These are phyloP conservation scores for Gasterosteus nipponicus DNA, from an alignment of 2,113 vertebrate genomes.

Conservation along the genomic window DNA sequence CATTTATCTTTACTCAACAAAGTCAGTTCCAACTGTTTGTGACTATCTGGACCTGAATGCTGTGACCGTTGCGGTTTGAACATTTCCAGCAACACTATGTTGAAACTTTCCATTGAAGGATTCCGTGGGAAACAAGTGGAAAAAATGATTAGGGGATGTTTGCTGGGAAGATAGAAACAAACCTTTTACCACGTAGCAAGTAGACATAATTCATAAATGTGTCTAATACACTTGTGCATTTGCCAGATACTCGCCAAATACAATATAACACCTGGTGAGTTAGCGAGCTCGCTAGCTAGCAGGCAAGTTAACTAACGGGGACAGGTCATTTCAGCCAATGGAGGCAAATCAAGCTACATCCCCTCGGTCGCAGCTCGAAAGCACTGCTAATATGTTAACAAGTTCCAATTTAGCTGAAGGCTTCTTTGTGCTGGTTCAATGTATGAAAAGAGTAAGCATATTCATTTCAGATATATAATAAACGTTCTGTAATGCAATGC, in stretches of 20 bases:
- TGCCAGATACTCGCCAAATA: background rate
- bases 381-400: background rate
- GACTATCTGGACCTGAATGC: slow-evolving; percentile 11
- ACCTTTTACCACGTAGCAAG: background rate
- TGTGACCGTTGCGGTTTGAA: background rate
- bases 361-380: background rate
- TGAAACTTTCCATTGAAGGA: background rate
- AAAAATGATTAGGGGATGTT: background rate
- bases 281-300: background rate
- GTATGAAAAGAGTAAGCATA: background rate
- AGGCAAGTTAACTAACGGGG: background rate
- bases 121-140: background rate
- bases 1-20: slow-evolving; percentile 23
- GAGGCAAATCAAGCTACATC: background rate
- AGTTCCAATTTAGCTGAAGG: background rate
- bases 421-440: background rate
- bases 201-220: background rate
- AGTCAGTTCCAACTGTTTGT: slow-evolving; percentile 7
- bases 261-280: background rate
- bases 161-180: background rate
- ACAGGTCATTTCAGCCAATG: background rate
- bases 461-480: background rate
- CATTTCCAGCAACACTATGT: background rate
- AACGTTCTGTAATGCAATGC: background rate
- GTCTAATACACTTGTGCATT: background rate